Percentiles rank a stretch among this genome's conserved stretches.
phyloP scores from a whole-genome alignment of 2,113 vertebrate genomes.

The Bambusicola thoracicus region DNA sequence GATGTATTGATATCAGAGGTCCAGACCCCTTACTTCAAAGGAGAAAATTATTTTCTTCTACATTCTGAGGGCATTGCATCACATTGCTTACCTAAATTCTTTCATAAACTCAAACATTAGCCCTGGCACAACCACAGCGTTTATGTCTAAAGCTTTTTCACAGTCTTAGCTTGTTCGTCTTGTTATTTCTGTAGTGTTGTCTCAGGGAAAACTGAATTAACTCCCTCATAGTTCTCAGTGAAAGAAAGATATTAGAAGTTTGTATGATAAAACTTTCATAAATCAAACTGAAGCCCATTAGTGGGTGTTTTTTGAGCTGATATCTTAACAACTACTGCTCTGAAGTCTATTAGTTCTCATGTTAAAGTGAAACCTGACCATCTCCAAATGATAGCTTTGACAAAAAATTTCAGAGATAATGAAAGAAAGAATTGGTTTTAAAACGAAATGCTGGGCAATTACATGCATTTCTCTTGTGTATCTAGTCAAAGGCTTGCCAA shows the following conservation, averaged over 20 bases:
- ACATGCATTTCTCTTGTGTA: background rate
- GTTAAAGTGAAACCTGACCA: background rate
- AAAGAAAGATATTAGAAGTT: slow-evolving; percentile 31
- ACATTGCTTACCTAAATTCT: slow-evolving; percentile 63
- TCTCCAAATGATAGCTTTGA: background rate
- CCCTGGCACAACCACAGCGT: slow-evolving; percentile 28
- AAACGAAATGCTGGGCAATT: background rate
- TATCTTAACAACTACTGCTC: background rate
- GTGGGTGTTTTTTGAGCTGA: background rate
- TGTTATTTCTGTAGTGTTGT: slow-evolving; percentile 46
- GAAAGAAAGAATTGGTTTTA: background rate
- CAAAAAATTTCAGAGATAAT: background rate
- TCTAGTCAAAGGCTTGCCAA: background rate
- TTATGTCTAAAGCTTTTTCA: slow-evolving; percentile 42
- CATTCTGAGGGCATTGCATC: slow-evolving; percentile 56
- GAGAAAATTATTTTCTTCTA: slow-evolving; percentile 32
- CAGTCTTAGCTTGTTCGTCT: slow-evolving; percentile 19
- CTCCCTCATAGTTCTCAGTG: background rate
- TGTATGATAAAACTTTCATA: slow-evolving; percentile 11
- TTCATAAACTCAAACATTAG: slow-evolving; percentile 44
- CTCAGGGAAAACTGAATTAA: slow-evolving; percentile 41
- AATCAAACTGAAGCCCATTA: slow-evolving; percentile 35
- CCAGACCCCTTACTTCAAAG: slow-evolving; percentile 23
- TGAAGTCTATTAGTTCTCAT: background rate
- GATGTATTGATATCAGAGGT: background rate